These are phyloP conservation scores for Setophaga coronata DNA, from an alignment of 2,113 vertebrate genomes.

Conservation along the genomic window DNA sequence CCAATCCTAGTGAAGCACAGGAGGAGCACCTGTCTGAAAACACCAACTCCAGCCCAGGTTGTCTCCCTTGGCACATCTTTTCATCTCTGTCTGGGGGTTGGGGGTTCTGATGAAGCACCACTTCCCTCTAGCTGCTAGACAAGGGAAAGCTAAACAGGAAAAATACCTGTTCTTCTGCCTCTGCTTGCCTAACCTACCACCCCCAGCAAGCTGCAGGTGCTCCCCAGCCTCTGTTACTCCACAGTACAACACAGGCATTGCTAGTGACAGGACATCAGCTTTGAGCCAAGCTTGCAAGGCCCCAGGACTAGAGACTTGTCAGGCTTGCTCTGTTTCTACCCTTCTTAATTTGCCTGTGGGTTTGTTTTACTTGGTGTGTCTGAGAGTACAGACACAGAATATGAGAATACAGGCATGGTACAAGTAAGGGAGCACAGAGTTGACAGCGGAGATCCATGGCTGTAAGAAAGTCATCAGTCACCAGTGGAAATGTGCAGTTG, in stretches of 20 bases:
- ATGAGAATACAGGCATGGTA: background rate
- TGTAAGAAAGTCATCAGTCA: background rate
- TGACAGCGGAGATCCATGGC: fast-evolving
- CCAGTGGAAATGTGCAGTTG: background rate
- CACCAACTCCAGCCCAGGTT: background rate
- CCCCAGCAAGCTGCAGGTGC: background rate
- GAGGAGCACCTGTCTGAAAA: background rate
- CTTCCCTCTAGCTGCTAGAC: slow-evolving; percentile 11
- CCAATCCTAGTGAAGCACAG: background rate
- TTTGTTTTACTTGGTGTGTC: background rate
- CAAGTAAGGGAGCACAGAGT: background rate
- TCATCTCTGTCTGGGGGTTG: fast-evolving
- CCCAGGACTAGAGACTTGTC: background rate
- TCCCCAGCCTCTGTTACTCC: background rate
- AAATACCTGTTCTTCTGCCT: background rate
- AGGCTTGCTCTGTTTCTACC: background rate
- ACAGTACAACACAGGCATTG: background rate
- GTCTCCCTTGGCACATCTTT: background rate
- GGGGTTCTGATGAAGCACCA: background rate
- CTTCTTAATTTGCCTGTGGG: background rate
- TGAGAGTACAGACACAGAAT: background rate
- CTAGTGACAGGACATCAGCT: background rate
- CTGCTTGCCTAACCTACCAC: background rate
- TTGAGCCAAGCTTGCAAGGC: background rate
- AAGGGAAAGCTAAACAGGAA: background rate